Percentiles rank a stretch among this genome's conserved stretches.
Conservation (phyloP, 2,113 vertebrate species). For the Tychaedon coryphoeus region DNA sequence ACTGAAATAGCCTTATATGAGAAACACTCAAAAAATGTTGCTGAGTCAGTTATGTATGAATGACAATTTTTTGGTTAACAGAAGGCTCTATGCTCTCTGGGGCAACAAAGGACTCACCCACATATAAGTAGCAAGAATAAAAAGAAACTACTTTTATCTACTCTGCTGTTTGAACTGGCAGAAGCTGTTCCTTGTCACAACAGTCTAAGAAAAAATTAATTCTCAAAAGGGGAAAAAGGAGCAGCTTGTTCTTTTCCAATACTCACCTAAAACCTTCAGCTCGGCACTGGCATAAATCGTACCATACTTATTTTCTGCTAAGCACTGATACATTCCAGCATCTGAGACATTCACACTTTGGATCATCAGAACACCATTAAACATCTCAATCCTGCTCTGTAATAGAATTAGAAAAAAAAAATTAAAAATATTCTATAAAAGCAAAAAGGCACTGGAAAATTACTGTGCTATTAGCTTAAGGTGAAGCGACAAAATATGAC, state of each 20-base stretch:
- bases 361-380: slow-evolving; percentile 87
- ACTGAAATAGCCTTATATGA: background rate
- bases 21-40: background rate
- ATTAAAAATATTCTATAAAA: background rate
- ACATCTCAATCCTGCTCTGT: slow-evolving; percentile 85
- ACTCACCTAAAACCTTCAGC: slow-evolving; percentile 89
- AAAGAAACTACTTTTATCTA: background rate
- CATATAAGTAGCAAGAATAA: background rate
- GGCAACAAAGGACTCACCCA: background rate
- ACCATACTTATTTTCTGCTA: slow-evolving; percentile 92
- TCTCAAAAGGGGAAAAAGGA: background rate
- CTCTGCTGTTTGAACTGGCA: background rate
- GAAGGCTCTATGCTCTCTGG: fast-evolving
- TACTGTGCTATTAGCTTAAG: background rate
- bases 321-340: slow-evolving; percentile 96
- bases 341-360: slow-evolving; percentile 83
- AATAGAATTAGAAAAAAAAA: slow-evolving; percentile 29
- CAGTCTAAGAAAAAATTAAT: background rate
- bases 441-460: background rate
- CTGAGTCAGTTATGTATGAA: background rate
- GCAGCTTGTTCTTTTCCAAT: background rate
- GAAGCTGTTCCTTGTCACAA: background rate
- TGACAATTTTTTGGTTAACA: background rate
- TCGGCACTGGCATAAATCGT: slow-evolving; percentile 86
- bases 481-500: background rate